Base-by-base conservation (phyloP, 2,888 invertebrate species). In the Apantesis nais region DNA sequence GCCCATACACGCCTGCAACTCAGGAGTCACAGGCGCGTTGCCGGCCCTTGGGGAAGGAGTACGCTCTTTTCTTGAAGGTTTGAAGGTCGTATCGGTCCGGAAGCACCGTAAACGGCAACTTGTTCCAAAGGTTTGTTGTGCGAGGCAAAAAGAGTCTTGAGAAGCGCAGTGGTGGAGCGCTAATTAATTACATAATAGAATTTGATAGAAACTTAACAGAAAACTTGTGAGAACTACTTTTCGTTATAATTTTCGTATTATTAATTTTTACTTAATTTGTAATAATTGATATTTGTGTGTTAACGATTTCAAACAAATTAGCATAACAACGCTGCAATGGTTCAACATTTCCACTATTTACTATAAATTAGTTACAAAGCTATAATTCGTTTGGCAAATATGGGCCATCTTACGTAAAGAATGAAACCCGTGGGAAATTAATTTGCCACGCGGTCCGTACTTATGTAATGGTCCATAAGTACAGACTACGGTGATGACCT, bases 361-460 rank as follows among this genome's bases (percentile, higher is more conserved):
- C 76, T 79, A 79, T 76, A 75, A 82, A 85, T 85, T 83, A 84
- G 81, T 82, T 76, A 75, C 75, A 78, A 82, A 84, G 82, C 77
- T 80, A 83, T 84, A 89, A 89, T 84, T 85, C 85, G 88, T 89
- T 83, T 85, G 86, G 78, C 74, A 76, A 81, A 80, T 78, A 78
- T 73, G 62, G 72, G 66, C 67, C 66, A 77, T 64, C 78, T 72
- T 71, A 68, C 73, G 67, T 70, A 76, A 76, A 76, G 71, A 77
- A 75, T 80, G 73, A 73, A 75, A 39, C 81, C 78, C 82, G 78
- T 80, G 82, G 83, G 82, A 85, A 84, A 85, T 84, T 80, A 82
- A 82, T 83, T 81, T 80, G 76, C 79, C 74, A 75, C 76, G 78
- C 11, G 11, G 25, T 29, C 25, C 55, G 25, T 55, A 55, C n/a